Evolutionary conservation across 2,888 invertebrate genomes (phyloP), one percentile per base, ranked within the genome.

Genomic region (Drepanosiphum platanoidis): DNA sequence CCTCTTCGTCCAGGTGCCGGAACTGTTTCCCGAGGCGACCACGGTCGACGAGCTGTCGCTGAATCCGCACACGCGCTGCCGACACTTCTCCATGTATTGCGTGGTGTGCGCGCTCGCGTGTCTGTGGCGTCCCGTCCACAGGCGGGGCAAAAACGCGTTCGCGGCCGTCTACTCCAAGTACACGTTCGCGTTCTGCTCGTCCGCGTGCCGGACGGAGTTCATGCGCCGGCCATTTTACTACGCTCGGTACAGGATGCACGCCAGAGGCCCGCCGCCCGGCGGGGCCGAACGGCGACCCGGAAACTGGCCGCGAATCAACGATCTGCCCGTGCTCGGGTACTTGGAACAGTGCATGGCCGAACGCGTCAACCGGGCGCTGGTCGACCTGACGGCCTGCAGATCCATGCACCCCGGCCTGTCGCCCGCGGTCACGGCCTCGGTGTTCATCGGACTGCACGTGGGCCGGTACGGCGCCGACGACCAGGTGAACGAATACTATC

Each of bases 21-120:
- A 42, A 18, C 22, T 1, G 15, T 4, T 30, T 7, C 72, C 72
- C 8, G 22, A 18, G 18, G 0, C 11, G 15, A n/a, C 34, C 3
- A 32, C 42, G 8, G 30, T n/a, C 30, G 8, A 22, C 1, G 22
- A 30, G 3, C 8, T 52, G 5, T 34, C 46, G 1, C 18, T 5
- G 7, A 39, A 72, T 58, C 70, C 70, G 27, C 30, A 1, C 30
- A 9, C n/a, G n/a, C 8, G 27, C 3, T 18, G 13, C 34, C n/a
- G 13, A 3, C 2, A 36, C 0, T 11, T 27, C 18, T 11, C 18
- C 18, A 46, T n/a, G 18, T 83, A 13, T 11, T 83, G 83, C 52
- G 61, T 11, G 46, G 83, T 83, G 11, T 83, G 83, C 27, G 83
- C 64, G 18, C n/a, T 83, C 11, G 0, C 52, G 36, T 18, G 74